phyloP scores from a whole-genome alignment of 2,113 vertebrate species.

The Ceyx margarethae region DNA sequence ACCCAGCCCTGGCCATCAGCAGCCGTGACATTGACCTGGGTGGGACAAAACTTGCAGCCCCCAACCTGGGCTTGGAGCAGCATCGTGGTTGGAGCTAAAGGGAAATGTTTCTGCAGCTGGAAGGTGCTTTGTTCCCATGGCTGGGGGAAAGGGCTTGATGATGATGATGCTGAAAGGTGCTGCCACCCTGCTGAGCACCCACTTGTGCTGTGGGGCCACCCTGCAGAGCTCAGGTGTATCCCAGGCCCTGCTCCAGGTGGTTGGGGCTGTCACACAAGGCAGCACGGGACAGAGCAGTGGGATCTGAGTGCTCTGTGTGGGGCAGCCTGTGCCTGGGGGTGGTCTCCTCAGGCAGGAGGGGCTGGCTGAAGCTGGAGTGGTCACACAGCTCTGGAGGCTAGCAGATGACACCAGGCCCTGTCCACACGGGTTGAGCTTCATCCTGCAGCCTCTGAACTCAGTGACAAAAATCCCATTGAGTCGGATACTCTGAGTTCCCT shows the following conservation, averaged over 20 bases:
- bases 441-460: background rate
- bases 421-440: accelerated
- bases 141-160: background rate
- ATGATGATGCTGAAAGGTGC: background rate
- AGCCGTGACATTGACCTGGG: background rate
- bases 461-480: background rate
- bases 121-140: background rate
- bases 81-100: background rate
- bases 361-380: accelerated
- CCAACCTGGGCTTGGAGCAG: background rate
- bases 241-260: accelerated
- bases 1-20: background rate
- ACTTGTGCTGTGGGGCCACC: background rate
- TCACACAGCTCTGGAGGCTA: accelerated
- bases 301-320: accelerated
- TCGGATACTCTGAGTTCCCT: background rate
- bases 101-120: background rate
- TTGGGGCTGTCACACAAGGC: background rate
- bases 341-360: background rate
- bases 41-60: background rate
- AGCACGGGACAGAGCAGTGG: accelerated
- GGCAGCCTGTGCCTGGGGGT: accelerated
- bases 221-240: accelerated
- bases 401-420: accelerated
- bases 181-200: accelerated